Evolutionary conservation across 23 tunicate genomes (phyloP).

Genomic region (Clavelina lepadiformis): DNA sequence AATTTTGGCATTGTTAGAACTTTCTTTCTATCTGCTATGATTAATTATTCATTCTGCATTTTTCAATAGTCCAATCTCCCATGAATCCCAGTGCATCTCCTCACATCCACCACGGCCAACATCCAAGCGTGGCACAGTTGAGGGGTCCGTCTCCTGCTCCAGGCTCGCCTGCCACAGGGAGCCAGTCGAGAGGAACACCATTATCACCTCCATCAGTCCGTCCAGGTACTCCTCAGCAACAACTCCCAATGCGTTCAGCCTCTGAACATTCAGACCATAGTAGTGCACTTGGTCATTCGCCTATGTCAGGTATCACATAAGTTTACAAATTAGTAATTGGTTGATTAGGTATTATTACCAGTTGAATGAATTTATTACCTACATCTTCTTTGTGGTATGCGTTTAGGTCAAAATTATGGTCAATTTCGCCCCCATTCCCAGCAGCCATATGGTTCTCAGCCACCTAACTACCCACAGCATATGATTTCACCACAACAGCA

Average conservation of each 20-base stretch:
- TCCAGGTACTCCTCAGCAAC: conserved; percentile 50
- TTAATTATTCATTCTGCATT: too few species aligned
- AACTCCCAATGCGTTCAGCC: conserved; percentile 24
- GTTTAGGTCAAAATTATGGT: conserved; percentile 6
- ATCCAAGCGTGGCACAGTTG: conserved; percentile 45
- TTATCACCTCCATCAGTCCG: conserved; percentile 50
- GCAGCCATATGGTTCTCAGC: conserved; percentile 5
- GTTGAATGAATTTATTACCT: too few species aligned
- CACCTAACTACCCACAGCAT: conserved; percentile 45
- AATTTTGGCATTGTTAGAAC: too few species aligned
- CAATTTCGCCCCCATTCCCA: conserved; percentile 1
- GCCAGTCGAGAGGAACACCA: conserved; percentile 30
- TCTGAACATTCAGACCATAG: conserved; percentile 36
- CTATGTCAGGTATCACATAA: conserved; percentile 23
- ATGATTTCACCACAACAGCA: conserved; percentile 62
- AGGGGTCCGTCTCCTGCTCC: conserved; percentile 55
- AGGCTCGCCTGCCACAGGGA: conserved; percentile 27
- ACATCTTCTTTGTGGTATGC: too few species aligned
- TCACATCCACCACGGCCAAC: conserved; percentile 18
- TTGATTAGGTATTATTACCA: too few species aligned
- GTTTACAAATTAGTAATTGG: too few species aligned
- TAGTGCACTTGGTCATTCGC: conserved; percentile 14
- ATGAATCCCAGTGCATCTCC: conserved; percentile 15
- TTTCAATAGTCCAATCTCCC: conserved; percentile 29
- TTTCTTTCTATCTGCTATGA: too few species aligned